A percentile compares a stretch with the other conserved stretches of the same genome.
phyloP scores from a whole-genome alignment of 2,888 invertebrate species.

The Pandemis cinnamomeana region DNA sequence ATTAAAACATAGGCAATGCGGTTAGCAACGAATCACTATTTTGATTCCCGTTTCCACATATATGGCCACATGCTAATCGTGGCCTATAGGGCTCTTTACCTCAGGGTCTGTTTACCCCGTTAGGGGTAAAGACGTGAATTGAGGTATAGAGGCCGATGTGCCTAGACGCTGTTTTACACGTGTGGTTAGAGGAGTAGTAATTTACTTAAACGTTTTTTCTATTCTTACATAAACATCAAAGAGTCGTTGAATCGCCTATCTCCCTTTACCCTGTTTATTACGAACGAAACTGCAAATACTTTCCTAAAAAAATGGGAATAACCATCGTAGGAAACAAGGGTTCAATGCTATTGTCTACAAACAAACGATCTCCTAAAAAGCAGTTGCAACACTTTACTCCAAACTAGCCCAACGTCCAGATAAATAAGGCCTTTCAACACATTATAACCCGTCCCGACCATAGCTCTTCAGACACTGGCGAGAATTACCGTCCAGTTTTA shows the following conservation, averaged over 20 bases:
- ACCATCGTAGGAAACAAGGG: constrained; percentile 31
- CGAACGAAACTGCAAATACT: neutral
- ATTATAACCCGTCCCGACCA: neutral
- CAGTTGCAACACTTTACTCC: constrained; percentile 21
- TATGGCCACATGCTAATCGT: too few species aligned
- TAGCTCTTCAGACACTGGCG: constrained; percentile 25
- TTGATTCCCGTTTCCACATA: too few species aligned
- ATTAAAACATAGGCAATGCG: too few species aligned
- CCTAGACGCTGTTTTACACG: too few species aligned
- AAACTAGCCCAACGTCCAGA: constrained; percentile 18
- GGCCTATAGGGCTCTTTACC: too few species aligned
- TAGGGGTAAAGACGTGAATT: too few species aligned
- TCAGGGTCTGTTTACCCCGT: too few species aligned
- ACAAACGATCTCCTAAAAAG: constrained; percentile 37
- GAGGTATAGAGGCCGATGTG: too few species aligned
- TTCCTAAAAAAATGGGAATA: constrained; percentile 16
- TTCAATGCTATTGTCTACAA: constrained; percentile 29
- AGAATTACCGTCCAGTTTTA: constrained; percentile 7
- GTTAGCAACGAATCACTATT: too few species aligned
- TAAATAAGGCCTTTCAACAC: constrained; percentile 30
- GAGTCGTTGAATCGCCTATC: neutral
- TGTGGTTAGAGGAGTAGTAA: too few species aligned
- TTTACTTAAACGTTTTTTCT: too few species aligned
- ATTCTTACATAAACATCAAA: neutral
- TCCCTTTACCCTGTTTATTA: neutral